Conservation (phyloP, 2,888 invertebrate genomes). For the Blastobasis lacticolella region DNA sequence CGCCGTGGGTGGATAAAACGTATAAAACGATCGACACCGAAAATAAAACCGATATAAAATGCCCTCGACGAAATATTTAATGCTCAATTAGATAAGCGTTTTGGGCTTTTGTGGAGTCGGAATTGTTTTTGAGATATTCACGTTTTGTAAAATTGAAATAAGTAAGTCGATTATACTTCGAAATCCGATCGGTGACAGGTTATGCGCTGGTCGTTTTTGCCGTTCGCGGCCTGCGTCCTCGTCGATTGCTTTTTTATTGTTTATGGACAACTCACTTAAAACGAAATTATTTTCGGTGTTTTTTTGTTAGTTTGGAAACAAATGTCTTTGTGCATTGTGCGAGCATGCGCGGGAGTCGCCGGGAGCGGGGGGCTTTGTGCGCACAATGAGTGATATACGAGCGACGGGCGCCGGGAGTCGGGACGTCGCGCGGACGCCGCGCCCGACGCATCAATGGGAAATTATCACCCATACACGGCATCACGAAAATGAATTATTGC, state of each 20-base stretch:
- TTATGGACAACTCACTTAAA: conserved; percentile 54
- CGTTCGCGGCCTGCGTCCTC: conserved; percentile 23
- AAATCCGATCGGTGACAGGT: conserved; percentile 23
- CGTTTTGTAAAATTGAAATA: conserved; percentile 53
- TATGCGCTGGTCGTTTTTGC: conserved; percentile 36
- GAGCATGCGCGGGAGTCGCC: conserved; percentile 47
- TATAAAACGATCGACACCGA: conserved; percentile 61
- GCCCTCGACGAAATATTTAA: conserved; percentile 71
- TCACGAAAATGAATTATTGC: conserved; percentile 72
- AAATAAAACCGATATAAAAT: conserved; percentile 70
- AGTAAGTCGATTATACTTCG: conserved; percentile 34
- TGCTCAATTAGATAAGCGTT: conserved; percentile 73
- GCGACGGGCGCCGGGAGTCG: conserved; percentile 63
- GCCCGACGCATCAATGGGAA: conserved; percentile 55
- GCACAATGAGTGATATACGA: conserved; percentile 73
- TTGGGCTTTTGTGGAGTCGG: conserved; percentile 64
- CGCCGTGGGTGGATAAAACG: conserved; percentile 70
- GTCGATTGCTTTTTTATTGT: conserved; percentile 42
- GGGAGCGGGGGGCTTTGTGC: conserved; percentile 62
- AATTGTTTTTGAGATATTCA: conserved; percentile 60
- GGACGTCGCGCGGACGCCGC: conserved; percentile 59
- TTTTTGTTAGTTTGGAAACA: conserved; percentile 66
- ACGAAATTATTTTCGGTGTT: conserved; percentile 58
- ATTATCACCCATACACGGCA: conserved; percentile 70
- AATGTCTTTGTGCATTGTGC: conserved; percentile 62